Conservation (phyloP, 2,113 vertebrate species). For the Dicaeum eximium region DNA sequence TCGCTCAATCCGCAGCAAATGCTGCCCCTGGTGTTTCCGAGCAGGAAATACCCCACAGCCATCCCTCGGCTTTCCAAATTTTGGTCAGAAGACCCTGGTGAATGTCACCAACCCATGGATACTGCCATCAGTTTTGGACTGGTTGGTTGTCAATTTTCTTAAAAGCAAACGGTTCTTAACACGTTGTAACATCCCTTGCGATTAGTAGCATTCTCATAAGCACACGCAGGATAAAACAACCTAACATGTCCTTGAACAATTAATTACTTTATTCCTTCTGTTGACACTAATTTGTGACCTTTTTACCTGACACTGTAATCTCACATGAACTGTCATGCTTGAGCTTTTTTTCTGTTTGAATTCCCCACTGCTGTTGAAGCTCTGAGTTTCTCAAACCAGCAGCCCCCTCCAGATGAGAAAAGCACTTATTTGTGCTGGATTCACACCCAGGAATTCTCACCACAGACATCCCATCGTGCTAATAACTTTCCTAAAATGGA, state of each 20-base stretch:
- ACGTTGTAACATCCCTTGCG: rapidly evolving
- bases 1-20: not conserved
- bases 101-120: not conserved
- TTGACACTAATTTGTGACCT: not conserved
- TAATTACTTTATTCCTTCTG: not conserved
- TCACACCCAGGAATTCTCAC: not conserved
- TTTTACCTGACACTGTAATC: not conserved
- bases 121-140: not conserved
- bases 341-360: not conserved
- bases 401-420: not conserved
- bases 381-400: not conserved
- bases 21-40: slow-evolving; percentile 38
- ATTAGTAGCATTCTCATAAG: not conserved
- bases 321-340: not conserved
- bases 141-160: not conserved
- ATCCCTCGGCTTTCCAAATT: not conserved
- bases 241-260: not conserved
- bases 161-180: not conserved
- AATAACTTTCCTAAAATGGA: not conserved
- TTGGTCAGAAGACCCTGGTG: not conserved
- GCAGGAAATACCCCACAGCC: not conserved
- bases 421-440: not conserved
- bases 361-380: not conserved
- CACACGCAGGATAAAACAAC: not conserved
- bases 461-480: not conserved